Evolutionary conservation across 2,888 invertebrate species (phyloP), one percentile per base, ranked within the genome.

Genomic region (Diarsia mendica): DNA sequence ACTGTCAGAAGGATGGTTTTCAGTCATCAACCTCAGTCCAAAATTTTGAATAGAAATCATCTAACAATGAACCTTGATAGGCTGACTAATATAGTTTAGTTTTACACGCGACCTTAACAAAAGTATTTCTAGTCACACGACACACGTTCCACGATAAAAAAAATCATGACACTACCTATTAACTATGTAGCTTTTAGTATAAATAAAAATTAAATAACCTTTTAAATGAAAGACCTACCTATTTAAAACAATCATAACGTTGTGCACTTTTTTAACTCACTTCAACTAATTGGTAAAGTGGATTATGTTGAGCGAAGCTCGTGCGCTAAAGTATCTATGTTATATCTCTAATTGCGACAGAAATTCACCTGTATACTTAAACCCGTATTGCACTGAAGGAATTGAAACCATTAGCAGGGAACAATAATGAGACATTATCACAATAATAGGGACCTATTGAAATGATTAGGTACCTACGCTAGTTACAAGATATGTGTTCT

Each of bases 201-300:
- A 23, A 48, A 39, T 39, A 77, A 71, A 65, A 39, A 3, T 39
- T 3, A 39, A 0, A 39, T 39, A 39, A 28, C 5, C 4, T 5
- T 39, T 39, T 39, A 39, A 39, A 39, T 39, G 4, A 61, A 61
- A 60, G 1, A n/a, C n/a, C n/a, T n/a, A n/a, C n/a, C n/a, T 60
- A 66, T 61, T 55, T 75, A 65, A 58, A 84, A 72, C 63, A 63
- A 61, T 74, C 49, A 77, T 78, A 67, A 67, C 53, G 60, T 49
- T 49, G 49, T 66, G 66, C 64, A 64, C 64, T 80, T 84, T 80
- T 84, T 75, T 73, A 77, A 76, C 73, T 79, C 49, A 58, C 23
- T 78, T 63, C 63, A 66, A 60, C 68, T 83, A 83, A 83, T 79
- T 85, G 23, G 60, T 49, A 75, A 76, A 79, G 67, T 77, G 68